These are phyloP conservation scores for Anarhynchus alexandrinus DNA, from an alignment of 2,113 vertebrate genomes.

Conservation along the genomic window DNA sequence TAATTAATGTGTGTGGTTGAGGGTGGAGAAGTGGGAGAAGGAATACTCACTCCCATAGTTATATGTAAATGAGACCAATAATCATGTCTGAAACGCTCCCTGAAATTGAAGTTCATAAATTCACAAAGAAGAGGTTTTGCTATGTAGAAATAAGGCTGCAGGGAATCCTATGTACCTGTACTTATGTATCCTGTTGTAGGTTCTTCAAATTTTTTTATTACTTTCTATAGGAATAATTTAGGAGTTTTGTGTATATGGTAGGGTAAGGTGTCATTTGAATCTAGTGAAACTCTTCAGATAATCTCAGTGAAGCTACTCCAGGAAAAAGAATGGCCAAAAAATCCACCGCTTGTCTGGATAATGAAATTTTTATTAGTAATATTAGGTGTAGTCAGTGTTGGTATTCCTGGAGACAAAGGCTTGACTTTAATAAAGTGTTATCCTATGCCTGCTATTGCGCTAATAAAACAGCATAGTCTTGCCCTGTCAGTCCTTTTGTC, in stretches of 20 bases:
- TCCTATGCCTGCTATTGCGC: neutral
- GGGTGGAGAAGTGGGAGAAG: neutral
- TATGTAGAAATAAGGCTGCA: neutral
- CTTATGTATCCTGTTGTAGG: neutral
- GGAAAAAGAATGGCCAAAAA: neutral
- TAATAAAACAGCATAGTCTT: neutral
- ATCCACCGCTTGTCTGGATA: neutral
- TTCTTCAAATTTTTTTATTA: neutral
- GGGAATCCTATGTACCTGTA: neutral
- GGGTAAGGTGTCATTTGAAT: neutral
- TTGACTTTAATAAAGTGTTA: neutral
- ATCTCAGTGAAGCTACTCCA: neutral
- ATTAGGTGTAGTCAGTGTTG: neutral
- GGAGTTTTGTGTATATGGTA: rapidly evolving
- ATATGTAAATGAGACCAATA: neutral
- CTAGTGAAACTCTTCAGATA: neutral
- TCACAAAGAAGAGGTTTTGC: neutral
- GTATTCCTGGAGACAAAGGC: neutral
- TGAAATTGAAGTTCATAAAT: neutral
- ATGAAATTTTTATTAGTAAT: neutral
- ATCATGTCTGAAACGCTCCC: neutral
- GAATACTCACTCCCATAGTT: neutral
- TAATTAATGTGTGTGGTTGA: neutral
- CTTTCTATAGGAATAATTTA: neutral
- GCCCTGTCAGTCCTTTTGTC: neutral